These are phyloP conservation scores for Artemia sinica DNA, from an alignment of 2,888 invertebrate species.

Conservation along the genomic window DNA sequence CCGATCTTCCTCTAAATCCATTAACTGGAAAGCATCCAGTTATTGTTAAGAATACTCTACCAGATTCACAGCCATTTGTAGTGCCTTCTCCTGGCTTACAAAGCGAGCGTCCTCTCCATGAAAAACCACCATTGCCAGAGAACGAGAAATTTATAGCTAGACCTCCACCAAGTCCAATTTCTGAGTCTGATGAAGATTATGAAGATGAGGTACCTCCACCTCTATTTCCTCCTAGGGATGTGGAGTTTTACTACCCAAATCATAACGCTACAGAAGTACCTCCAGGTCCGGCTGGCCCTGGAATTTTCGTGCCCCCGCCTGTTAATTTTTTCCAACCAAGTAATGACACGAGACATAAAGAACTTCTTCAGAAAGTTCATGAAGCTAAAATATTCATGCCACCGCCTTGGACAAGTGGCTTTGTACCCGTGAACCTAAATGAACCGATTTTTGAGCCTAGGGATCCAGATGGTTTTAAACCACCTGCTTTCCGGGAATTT, in stretches of 20 bases:
- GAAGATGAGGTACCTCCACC: constrained; percentile 18
- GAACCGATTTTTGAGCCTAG: too few relatives aligned
- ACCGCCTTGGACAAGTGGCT: constrained; percentile 2
- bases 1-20: too few relatives aligned
- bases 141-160: not conserved
- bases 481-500: too few relatives aligned
- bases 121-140: not conserved
- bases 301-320: constrained; percentile 21
- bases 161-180: constrained; percentile 13
- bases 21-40: too few relatives aligned
- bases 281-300: constrained; percentile 20
- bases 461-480: too few relatives aligned
- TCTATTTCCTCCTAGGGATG: constrained; percentile 18
- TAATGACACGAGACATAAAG: constrained; percentile 1
- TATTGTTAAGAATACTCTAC: too few relatives aligned
- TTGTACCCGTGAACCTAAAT: not conserved
- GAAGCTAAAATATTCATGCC: not conserved
- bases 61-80: too few relatives aligned
- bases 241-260: constrained; percentile 21
- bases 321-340: constrained; percentile 14
- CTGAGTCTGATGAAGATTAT: not conserved
- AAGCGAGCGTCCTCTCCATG: not conserved
- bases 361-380: not conserved
- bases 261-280: constrained; percentile 20
- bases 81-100: not conserved